Evolutionary conservation across 2,888 invertebrate species (phyloP).

Genomic region (Campoplex nolae): DNA sequence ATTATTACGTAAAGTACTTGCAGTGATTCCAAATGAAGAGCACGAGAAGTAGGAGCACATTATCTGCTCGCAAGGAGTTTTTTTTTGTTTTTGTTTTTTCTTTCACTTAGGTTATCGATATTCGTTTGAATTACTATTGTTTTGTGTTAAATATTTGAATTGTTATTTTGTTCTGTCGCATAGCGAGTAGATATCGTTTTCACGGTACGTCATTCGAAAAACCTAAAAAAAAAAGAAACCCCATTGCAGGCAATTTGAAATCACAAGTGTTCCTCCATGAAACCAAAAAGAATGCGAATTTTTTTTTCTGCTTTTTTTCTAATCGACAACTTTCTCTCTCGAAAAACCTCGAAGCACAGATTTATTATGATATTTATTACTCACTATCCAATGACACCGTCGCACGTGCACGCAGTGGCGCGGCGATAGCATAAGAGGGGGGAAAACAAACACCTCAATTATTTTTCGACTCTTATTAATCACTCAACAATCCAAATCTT

Average conservation of each 20-base stretch:
- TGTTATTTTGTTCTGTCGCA: constrained; percentile 13
- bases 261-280: constrained; percentile 5
- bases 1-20: constrained; percentile 36
- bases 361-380: constrained; percentile 3
- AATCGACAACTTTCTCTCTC: not conserved
- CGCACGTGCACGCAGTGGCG: constrained; percentile 82
- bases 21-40: constrained; percentile 63
- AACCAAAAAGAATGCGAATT: constrained; percentile 20
- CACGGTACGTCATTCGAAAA: constrained; percentile 6
- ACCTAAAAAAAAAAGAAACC: not conserved
- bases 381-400: constrained; percentile 64
- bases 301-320: not conserved
- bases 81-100: constrained; percentile 2
- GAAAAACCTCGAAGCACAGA: constrained; percentile 33
- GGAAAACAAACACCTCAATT: constrained; percentile 53
- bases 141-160: constrained; percentile 21
- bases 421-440: constrained; percentile 80
- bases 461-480: constrained; percentile 34
- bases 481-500: constrained; percentile 26
- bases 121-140: constrained; percentile 43
- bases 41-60: constrained; percentile 64
- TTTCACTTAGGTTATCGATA: constrained; percentile 41
- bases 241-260: not conserved
- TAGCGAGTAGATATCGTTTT: constrained; percentile 47
- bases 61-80: constrained; percentile 53